Conservation (phyloP, 2,797 vertebrate species). For the Loriculus beryllinus region DNA sequence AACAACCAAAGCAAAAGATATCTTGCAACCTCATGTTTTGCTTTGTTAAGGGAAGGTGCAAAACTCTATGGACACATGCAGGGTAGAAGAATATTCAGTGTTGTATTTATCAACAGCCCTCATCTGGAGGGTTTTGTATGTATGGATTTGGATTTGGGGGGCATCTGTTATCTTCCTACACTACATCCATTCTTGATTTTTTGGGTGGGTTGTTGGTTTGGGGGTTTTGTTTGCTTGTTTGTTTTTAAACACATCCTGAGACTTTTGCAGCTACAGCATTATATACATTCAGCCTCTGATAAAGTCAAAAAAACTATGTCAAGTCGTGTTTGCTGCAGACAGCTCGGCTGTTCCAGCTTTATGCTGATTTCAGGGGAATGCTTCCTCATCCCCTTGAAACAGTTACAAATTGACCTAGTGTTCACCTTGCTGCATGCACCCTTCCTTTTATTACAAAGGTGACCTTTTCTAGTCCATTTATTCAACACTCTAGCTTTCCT, state of each 20-base stretch:
- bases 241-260: not conserved
- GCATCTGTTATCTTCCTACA: not conserved
- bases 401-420: not conserved
- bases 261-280: not conserved
- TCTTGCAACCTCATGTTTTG: not conserved
- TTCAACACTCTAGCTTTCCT: not conserved
- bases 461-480: conserved; percentile 9
- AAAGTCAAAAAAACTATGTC: not conserved
- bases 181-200: not conserved
- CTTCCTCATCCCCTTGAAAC: not conserved
- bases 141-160: not conserved
- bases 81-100: not conserved
- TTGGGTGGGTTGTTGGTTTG: not conserved
- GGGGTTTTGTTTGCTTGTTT: not conserved
- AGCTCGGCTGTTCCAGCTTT: not conserved
- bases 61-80: not conserved
- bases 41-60: not conserved
- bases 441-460: not conserved
- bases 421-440: not conserved
- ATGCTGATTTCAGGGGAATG: not conserved
- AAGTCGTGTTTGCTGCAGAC: not conserved
- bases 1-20: not conserved
- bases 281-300: not conserved
- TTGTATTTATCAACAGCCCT: not conserved
- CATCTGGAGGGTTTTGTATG: not conserved